Base-by-base conservation (phyloP, 2,113 vertebrate species). In the Clupea harengus region DNA sequence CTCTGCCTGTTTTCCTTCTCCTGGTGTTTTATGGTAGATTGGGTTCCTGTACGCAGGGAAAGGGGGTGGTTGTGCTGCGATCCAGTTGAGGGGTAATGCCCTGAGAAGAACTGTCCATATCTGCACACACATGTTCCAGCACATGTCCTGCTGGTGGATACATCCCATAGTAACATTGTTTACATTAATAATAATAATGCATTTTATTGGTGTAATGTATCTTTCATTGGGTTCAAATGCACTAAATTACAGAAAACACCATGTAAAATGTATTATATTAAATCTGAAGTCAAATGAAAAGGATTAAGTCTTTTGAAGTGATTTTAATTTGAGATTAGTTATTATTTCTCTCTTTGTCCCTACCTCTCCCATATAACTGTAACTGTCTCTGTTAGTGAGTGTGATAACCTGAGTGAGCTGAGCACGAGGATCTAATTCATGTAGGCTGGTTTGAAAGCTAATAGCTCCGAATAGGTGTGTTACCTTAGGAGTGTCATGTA, bases 1-100 rank as follows among this genome's bases (percentile, higher is more conserved):
- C 85, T 10, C 64, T 47, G 84, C 86, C 85, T 91, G 90, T 90
- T 92, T 92, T 91, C 87, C 86, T 91, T 91, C 84, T 91, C 91
- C 89, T 83, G 91, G 86, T 88, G 91, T 89, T 90, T 90, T 90
- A 89, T 85, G 89, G 88, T 85, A 84, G 84, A 83, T 84, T 84
- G 85, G 67, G 87, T 88, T 90, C 86, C 89, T 87, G 87, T 82
- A 78, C 80, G 45, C 82, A 50, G 85, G 72, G 78, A 60, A 83
- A 75, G 17, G 86, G 54, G 60, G 87, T 3, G 4, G 0, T 39
- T 32, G 72, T 32, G 28, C 64, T 25, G 64, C 8, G 64, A 67
- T 28, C 64, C 64, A 67, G 64, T 28, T 10, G n/a, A n/a, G 64
- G 64, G 64, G 5, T 25, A 9, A 0, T 32, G 32, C 72, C 25